Evolutionary conservation across 1,140 invertebrate genomes (phyloP).

Genomic region (Goniozus legneri): DNA sequence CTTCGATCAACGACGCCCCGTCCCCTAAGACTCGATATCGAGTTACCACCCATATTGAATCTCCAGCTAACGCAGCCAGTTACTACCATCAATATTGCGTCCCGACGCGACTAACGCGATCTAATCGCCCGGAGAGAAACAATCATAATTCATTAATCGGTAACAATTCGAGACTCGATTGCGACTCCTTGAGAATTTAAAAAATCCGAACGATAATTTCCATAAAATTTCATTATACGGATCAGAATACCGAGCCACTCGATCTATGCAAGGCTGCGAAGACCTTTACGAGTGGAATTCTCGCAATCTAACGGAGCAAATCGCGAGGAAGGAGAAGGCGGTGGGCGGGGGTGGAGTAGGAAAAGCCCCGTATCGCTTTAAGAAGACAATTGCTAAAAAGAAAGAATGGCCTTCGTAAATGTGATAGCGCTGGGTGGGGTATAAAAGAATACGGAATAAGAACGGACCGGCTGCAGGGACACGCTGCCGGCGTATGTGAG

Average conservation of each 20-base stretch:
- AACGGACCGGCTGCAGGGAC: not conserved
- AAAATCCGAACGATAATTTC: no score
- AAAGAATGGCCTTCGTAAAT: not conserved
- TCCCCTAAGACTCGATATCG: slow-evolving; percentile 24
- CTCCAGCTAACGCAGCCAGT: slow-evolving; percentile 12
- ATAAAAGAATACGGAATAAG: not conserved
- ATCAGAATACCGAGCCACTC: no score
- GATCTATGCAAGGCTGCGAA: no score
- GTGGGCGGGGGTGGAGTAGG: slow-evolving; percentile 9
- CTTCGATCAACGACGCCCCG: slow-evolving; percentile 22
- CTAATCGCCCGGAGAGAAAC: no score
- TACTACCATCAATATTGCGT: no score
- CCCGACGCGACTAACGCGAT: no score
- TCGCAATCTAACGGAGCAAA: not conserved
- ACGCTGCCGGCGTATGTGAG: not conserved
- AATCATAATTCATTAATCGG: no score
- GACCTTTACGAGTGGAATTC: no score
- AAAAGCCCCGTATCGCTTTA: not conserved
- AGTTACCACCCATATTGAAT: slow-evolving; percentile 22
- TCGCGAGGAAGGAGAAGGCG: slow-evolving; percentile 1
- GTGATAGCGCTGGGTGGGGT: not conserved
- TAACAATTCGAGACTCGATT: no score
- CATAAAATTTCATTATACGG: no score
- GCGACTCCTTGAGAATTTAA: no score
- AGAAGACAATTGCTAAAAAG: not conserved